Evolutionary conservation across 2,113 vertebrate genomes (phyloP), one percentile per base, ranked within the genome.

Genomic region (Bostrychus sinensis): DNA sequence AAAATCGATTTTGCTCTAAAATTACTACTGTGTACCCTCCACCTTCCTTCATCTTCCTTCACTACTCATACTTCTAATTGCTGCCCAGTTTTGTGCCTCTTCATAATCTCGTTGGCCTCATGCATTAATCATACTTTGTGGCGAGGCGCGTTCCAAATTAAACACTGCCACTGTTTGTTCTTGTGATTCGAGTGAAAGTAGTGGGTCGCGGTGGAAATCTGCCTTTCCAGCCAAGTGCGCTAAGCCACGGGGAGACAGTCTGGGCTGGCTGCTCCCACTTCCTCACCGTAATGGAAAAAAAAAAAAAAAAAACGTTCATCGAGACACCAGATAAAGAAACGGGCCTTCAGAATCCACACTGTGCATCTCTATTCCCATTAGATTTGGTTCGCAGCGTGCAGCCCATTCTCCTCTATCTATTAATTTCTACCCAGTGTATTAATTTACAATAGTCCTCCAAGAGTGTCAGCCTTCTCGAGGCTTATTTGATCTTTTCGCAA

Each of bases 321-420:
- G 41, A 62, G 54, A 79, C 62, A 74, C 42, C 74, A 81, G 76
- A 85, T 74, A 79, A 83, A 81, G 77, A 67, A 78, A 54, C 20
- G 19, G 23, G n/a, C n/a, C 37, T 71, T 53, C 46, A 59, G 32
- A 63, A 83, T 70, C 62, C 61, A 57, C 28, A 69, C 16, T 58
- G 61, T 72, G 34, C 62, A 77, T 77, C 58, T 75, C 38, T 71
- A 62, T 82, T 50, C 70, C 50, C 43, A 3, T 56, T 56, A 71
- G 61, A 67, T 59, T 61, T 25, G 16, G 20, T 43, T 39, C 39
- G 53, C 54, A 26, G 55, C 3, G 38, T 34, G 36, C 45, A 32
- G 50, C 42, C 38, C 25, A 51, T 62, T 70, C 62, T 56, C 43
- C 51, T 55, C 51, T 56, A 70, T 62, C 67, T 60, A 30, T 63